These are phyloP conservation scores for Emmelina monodactyla DNA, from an alignment of 2,888 invertebrate species.

Conservation along the genomic window DNA sequence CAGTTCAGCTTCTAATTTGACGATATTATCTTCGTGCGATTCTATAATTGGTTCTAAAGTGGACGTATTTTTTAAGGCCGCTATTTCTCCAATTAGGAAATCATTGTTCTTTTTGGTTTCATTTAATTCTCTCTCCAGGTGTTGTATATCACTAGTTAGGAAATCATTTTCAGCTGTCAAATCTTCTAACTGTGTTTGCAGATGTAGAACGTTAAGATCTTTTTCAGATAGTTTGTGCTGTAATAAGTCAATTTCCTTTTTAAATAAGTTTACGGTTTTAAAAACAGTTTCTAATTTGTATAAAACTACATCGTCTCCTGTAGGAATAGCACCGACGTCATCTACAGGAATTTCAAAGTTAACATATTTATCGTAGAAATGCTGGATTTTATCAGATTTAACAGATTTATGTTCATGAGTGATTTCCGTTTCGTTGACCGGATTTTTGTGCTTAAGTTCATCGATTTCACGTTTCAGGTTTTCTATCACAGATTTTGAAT, in stretches of 20 bases:
- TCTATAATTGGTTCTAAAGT: conserved; percentile 76
- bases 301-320: conserved; percentile 39
- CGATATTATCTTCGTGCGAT: conserved; percentile 74
- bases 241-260: conserved; percentile 65
- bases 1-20: conserved; percentile 70
- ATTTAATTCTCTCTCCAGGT: conserved; percentile 68
- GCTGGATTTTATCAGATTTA: conserved; percentile 44
- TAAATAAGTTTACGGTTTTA: conserved; percentile 64
- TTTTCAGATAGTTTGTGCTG: conserved; percentile 67
- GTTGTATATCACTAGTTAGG: conserved; percentile 49
- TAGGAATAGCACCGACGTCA: conserved; percentile 52
- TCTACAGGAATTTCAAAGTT: conserved; percentile 56
- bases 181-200: conserved; percentile 65
- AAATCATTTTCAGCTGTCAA: conserved; percentile 56
- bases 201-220: conserved; percentile 56
- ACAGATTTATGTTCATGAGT: conserved; percentile 29
- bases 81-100: conserved; percentile 71
- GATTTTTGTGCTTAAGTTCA: conserved; percentile 41
- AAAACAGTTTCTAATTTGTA: conserved; percentile 61
- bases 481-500: conserved; percentile 58
- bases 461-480: conserved; percentile 52
- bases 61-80: conserved; percentile 69
- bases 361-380: conserved; percentile 52
- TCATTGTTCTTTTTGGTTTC: conserved; percentile 77
- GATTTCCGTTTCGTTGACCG: conserved; percentile 27